phyloP scores from a whole-genome alignment of 2,888 invertebrate genomes.

The Caenorhabditis zanzibari region DNA sequence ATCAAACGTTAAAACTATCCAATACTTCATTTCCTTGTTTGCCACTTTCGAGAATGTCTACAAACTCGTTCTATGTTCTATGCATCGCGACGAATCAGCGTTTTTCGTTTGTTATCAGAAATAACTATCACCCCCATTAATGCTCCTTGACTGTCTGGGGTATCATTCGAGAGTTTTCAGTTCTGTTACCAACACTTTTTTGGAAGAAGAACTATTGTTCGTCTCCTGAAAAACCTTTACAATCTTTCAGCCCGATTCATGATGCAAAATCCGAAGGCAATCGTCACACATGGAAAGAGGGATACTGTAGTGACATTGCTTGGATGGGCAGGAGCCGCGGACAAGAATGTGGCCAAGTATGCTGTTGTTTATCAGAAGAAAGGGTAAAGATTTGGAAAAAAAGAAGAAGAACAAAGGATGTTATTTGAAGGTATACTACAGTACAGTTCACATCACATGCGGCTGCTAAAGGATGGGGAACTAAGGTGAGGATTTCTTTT shows the following conservation, averaged over 20 bases:
- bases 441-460: conserved; percentile 51
- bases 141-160: conserved; percentile 20
- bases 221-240: not conserved
- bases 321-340: conserved; percentile 65
- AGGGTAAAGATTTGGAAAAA: conserved; percentile 20
- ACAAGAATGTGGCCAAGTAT: conserved; percentile 58
- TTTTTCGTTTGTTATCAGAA: not conserved
- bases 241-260: conserved; percentile 17
- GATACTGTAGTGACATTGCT: conserved; percentile 58
- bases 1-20: not conserved
- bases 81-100: not conserved
- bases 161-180: not conserved
- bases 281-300: conserved; percentile 36
- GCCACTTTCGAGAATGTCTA: not conserved
- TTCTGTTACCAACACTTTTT: not conserved
- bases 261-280: conserved; percentile 29
- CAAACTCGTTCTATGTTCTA: conserved; percentile 14
- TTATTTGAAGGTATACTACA: conserved; percentile 52
- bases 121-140: conserved; percentile 1
- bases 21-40: not conserved
- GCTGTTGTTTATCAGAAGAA: conserved; percentile 55
- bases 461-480: conserved; percentile 43
- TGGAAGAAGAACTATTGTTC: not conserved
- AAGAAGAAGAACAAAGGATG: too few relatives aligned
- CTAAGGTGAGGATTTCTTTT: conserved; percentile 14